Evolutionary conservation across 92 coral and sea anemone species (phyloP), one percentile per base, ranked within the genome.

Genomic region (Phymanthus crucifer): DNA sequence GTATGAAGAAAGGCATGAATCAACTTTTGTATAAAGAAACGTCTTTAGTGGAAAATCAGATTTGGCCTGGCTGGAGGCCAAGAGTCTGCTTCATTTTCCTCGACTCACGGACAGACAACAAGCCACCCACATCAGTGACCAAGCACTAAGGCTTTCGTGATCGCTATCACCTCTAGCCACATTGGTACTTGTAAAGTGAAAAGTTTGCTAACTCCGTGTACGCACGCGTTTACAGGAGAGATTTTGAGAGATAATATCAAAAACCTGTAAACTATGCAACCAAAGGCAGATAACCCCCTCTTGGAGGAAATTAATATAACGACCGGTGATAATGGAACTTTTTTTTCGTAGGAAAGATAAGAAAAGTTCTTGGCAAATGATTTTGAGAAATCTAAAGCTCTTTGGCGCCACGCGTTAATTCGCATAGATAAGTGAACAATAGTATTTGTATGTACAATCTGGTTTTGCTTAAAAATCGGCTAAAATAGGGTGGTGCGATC

Each of bases 101-200:
- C 8, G n/a, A 21, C 26, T 29, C 11, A 54, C 14, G 64, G 13
- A 24, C 64, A 8, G 24, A 6, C 27, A 54, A 2, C 64, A 54
- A 21, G 27, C 64, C 64, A 54, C 64, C 64, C 64, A 54, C 64
- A 54, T 21, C 24, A 54, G 27, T 21, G 27, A 54, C 23, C 64
- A 54, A 43, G 29, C 64, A 54, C 64, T 4, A 54, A 21, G 27
- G 27, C 4, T 21, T 6, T 54, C 27, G 10, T 54, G 64, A 54
- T 54, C 64, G 27, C 64, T 54, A 54, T 54, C 64, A 19, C 64
- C n/a, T 54, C 29, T 54, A 54, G 64, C 64, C 64, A 54, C 11
- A 54, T 54, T 54, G 64, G 64, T 54, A 54, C 64, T 21, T 3
- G 64, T 54, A 54, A 54, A 54, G 21, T 54, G 64, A 54, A 54